Evolutionary conservation across 1,140 invertebrate genomes (phyloP).

Genomic region (Trachelipus rathkii): DNA sequence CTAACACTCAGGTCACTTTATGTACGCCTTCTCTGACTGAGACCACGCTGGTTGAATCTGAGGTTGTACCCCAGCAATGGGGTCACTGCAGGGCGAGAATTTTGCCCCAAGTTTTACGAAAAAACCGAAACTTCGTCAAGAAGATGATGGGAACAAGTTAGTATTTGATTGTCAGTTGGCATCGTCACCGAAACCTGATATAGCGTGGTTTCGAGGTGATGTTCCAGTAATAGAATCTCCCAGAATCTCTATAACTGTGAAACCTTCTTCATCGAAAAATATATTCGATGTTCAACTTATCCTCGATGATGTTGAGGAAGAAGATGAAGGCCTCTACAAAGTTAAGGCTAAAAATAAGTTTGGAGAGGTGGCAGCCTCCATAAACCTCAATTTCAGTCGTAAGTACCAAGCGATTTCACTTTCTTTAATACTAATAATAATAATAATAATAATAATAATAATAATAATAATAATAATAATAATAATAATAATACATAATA

Average conservation of each 20-base stretch:
- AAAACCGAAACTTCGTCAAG: constrained; percentile 91
- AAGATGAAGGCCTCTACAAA: constrained; percentile 93
- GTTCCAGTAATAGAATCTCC: constrained; percentile 72
- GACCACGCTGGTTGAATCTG: constrained; percentile 26
- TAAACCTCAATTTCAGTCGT: constrained; percentile 98
- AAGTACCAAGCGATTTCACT: constrained; percentile 57
- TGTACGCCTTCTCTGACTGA: constrained; percentile 21
- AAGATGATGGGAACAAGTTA: constrained; percentile 90
- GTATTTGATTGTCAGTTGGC: constrained; percentile 91
- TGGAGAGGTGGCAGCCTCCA: constrained; percentile 95
- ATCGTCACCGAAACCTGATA: constrained; percentile 81
- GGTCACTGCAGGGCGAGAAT: constrained; percentile 61
- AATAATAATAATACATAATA: no score
- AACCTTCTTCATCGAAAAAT: constrained; percentile 69
- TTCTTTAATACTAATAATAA: no score
- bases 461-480: no score
- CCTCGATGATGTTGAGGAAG: constrained; percentile 90
- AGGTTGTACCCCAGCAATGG: constrained; percentile 32
- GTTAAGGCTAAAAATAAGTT: constrained; percentile 96
- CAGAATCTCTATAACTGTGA: constrained; percentile 79
- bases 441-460: no score
- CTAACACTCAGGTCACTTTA: constrained; percentile 33
- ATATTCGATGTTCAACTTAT: constrained; percentile 86
- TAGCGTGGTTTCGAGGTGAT: constrained; percentile 86
- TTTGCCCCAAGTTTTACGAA: constrained; percentile 95